phyloP scores from a whole-genome alignment of 2,113 vertebrate species.

The Gambusia affinis region DNA sequence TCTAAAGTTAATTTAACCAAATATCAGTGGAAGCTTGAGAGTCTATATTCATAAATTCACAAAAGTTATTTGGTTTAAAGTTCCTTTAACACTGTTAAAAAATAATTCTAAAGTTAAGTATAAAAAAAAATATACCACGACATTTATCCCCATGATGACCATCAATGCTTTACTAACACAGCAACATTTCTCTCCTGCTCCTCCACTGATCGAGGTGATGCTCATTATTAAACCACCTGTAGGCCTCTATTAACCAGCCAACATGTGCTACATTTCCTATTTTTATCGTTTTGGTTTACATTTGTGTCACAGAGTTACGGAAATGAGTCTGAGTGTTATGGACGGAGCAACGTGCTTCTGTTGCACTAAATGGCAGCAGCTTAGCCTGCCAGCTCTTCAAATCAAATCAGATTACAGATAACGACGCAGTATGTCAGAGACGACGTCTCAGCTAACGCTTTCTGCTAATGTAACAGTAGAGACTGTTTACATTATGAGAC shows the following conservation, averaged over 20 bases:
- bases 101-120: no score
- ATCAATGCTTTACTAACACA: no score
- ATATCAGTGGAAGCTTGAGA: neutral
- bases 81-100: no score
- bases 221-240: neutral
- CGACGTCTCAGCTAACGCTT: conserved; percentile 15
- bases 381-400: conserved; percentile 32
- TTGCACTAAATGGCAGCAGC: conserved; percentile 5
- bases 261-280: neutral
- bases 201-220: neutral
- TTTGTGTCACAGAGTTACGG: neutral
- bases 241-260: neutral
- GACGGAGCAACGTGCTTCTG: conserved; percentile 3
- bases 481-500: neutral
- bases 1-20: neutral
- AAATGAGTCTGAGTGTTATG: neutral
- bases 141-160: no score
- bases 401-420: conserved; percentile 40
- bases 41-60: neutral
- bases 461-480: conserved; percentile 19
- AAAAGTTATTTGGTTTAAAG: no score
- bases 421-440: conserved; percentile 1
- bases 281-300: neutral
- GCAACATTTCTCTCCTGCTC: no score
- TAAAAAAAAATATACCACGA: no score